A percentile compares a stretch with the other conserved stretches of the same genome.
phyloP scores from a whole-genome alignment of 2,113 vertebrate genomes.

The Ploceus nigricollis region DNA sequence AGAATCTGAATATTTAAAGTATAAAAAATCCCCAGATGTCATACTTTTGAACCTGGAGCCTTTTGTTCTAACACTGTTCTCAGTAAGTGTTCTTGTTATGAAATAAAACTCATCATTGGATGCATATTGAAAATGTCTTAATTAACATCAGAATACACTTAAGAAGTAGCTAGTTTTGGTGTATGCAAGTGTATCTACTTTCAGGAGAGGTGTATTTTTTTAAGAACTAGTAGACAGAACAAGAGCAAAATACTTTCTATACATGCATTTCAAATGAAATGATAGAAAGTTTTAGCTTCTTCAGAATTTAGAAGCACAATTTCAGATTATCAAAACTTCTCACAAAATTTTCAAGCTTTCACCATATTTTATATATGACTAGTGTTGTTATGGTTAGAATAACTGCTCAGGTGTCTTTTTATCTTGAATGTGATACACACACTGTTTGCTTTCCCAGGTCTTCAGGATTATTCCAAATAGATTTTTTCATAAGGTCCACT shows the following conservation, averaged over 20 bases:
- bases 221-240: not conserved
- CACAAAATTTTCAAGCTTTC: not conserved
- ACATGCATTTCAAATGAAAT: not conserved
- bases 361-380: not conserved
- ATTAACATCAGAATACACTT: not conserved
- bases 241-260: not conserved
- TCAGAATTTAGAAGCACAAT: not conserved
- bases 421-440: not conserved
- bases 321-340: not conserved
- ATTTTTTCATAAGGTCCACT: not conserved
- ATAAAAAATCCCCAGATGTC: accelerated
- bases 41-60: not conserved
- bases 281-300: not conserved
- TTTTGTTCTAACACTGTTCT: not conserved
- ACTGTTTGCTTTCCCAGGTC: not conserved
- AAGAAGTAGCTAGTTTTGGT: not conserved
- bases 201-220: not conserved
- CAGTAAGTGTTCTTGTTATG: not conserved
- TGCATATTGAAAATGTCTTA: not conserved
- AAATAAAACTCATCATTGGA: not conserved
- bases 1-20: not conserved
- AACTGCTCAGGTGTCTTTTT: not conserved
- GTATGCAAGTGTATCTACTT: not conserved
- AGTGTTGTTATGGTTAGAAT: not conserved
- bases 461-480: not conserved